Evolutionary conservation across 2,113 vertebrate genomes (phyloP).

Genomic region (Mirounga angustirostris): DNA sequence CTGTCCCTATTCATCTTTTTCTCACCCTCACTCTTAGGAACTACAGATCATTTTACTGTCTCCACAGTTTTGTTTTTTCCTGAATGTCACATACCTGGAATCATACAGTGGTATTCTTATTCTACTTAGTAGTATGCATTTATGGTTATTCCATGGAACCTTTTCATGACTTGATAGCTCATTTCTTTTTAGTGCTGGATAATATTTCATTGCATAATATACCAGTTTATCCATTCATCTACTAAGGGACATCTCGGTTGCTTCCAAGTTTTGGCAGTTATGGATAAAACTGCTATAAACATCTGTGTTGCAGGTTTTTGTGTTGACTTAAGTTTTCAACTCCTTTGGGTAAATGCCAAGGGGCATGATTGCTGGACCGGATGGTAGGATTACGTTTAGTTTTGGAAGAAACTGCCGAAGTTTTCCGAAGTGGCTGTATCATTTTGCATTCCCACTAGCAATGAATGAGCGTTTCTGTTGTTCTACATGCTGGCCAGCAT

Average conservation of each 20-base stretch:
- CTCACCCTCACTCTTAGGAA: neutral
- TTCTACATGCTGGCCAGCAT: neutral
- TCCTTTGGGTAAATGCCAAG: neutral
- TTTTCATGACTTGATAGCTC: neutral
- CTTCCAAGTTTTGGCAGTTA: neutral
- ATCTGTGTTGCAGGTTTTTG: neutral
- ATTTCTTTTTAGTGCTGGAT: neutral
- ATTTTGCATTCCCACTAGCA: neutral
- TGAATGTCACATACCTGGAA: neutral
- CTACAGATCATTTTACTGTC: neutral
- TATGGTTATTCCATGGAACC: neutral
- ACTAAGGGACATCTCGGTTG: neutral
- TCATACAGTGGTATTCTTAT: neutral
- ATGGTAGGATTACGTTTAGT: neutral
- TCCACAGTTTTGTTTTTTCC: neutral
- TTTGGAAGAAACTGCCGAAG: neutral
- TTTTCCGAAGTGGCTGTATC: neutral
- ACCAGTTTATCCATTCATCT: neutral
- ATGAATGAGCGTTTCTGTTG: neutral
- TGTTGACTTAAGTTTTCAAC: neutral
- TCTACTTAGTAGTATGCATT: neutral
- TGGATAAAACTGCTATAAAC: neutral
- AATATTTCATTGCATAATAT: neutral
- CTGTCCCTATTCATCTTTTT: neutral
- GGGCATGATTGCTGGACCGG: neutral